Conservation (phyloP, 2,113 vertebrate genomes). For the Marcusenius ussheri region DNA sequence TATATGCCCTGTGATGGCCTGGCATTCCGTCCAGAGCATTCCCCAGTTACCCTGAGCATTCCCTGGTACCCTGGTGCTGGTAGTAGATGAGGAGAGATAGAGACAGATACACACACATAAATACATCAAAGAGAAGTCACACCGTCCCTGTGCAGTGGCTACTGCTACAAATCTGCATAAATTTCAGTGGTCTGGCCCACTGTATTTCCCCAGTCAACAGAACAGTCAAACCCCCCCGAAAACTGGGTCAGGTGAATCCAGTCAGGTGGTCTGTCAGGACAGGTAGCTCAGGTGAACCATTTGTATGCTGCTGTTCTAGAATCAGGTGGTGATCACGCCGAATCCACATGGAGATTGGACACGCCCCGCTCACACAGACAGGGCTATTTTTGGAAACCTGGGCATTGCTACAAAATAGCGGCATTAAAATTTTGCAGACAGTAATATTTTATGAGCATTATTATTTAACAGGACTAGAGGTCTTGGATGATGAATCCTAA, state of each 20-base stretch:
- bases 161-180: background rate
- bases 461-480: background rate
- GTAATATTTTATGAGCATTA: background rate
- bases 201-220: constrained; percentile 26
- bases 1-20: background rate
- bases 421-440: background rate
- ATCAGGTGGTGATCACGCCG: background rate
- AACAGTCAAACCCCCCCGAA: constrained; percentile 24
- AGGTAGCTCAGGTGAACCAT: constrained; percentile 23
- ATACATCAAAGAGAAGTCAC: background rate
- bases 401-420: background rate
- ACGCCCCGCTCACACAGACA: background rate
- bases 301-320: constrained; percentile 10
- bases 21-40: background rate
- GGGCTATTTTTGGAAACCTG: constrained; percentile 4
- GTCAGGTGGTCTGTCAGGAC: background rate
- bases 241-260: constrained; percentile 34
- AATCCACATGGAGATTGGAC: background rate
- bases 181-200: background rate
- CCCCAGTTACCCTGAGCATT: no score
- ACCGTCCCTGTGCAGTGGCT: background rate
- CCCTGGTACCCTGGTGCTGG: background rate
- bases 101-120: background rate
- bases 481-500: background rate
- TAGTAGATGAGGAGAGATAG: background rate